phyloP scores from a whole-genome alignment of 64 coral and sea anemone genomes.

The Catalaphyllia jardinei region DNA sequence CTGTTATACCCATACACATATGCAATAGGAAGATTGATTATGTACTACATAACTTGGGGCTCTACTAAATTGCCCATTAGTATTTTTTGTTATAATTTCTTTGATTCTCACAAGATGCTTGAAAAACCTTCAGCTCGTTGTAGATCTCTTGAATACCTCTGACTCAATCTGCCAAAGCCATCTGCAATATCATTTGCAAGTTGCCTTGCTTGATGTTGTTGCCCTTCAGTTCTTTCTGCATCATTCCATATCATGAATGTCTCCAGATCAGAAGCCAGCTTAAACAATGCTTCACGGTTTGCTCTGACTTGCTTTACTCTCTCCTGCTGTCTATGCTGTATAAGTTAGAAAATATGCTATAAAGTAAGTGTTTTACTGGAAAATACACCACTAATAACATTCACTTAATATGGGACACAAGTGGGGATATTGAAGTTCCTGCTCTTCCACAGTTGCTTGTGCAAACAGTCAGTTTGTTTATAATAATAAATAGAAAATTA shows the following conservation, averaged over 20 bases:
- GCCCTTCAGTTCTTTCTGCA: neutral
- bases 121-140: slow-evolving; percentile 82
- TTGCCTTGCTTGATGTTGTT: slow-evolving; percentile 52
- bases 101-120: neutral
- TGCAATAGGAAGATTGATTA: no score
- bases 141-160: slow-evolving; percentile 73
- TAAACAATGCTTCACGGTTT: slow-evolving; percentile 78
- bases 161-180: slow-evolving; percentile 83
- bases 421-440: no score
- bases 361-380: no score
- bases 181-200: slow-evolving; percentile 94
- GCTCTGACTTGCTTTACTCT: slow-evolving; percentile 58
- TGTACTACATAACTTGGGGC: no score
- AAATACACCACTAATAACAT: no score
- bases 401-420: no score
- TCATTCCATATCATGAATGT: slow-evolving; percentile 68
- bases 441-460: no score
- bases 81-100: neutral
- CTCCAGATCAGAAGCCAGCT: slow-evolving; percentile 70
- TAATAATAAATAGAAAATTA: no score
- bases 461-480: no score
- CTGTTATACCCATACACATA: no score
- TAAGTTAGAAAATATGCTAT: no score
- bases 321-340: slow-evolving; percentile 60
- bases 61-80: no score